Conservation (phyloP, 64 coral and sea anemone species). For the Stichodactyla mertensii region DNA sequence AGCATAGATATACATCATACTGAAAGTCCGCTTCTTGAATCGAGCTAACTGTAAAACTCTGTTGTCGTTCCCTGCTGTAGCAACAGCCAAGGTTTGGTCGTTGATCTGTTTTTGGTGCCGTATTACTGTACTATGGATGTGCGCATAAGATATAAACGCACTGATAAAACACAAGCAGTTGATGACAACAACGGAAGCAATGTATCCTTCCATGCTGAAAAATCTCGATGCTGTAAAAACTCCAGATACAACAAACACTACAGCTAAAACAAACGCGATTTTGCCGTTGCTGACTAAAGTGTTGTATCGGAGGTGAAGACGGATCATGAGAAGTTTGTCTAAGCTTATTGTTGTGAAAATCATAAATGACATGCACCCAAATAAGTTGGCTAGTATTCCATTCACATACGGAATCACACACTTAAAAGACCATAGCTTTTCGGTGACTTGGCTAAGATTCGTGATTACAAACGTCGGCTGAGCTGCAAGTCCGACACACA, state of each 20-base stretch:
- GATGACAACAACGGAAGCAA: neutral
- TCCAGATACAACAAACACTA: neutral
- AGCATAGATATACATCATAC: neutral
- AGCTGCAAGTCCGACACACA: neutral
- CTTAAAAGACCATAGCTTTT: too few species aligned
- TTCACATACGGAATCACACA: neutral
- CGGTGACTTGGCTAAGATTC: neutral
- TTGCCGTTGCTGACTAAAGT: neutral
- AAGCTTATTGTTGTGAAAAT: neutral
- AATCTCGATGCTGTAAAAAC: neutral
- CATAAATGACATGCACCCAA: neutral
- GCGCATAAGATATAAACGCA: neutral
- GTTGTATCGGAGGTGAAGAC: conserved; percentile 13
- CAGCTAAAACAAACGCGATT: neutral
- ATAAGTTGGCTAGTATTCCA: neutral
- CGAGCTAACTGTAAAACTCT: neutral
- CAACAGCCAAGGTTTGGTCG: conserved; percentile 7
- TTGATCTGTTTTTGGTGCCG: conserved; percentile 3
- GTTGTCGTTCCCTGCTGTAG: neutral
- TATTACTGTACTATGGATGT: neutral
- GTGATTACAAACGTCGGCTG: neutral
- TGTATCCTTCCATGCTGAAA: neutral
- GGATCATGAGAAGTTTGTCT: conserved; percentile 1
- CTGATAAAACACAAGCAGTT: neutral
- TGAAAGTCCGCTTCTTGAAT: neutral